Percentiles rank a stretch among this genome's conserved stretches.
Evolutionary conservation across 2,888 invertebrate species (phyloP).

Genomic region (Thereva unica): DNA sequence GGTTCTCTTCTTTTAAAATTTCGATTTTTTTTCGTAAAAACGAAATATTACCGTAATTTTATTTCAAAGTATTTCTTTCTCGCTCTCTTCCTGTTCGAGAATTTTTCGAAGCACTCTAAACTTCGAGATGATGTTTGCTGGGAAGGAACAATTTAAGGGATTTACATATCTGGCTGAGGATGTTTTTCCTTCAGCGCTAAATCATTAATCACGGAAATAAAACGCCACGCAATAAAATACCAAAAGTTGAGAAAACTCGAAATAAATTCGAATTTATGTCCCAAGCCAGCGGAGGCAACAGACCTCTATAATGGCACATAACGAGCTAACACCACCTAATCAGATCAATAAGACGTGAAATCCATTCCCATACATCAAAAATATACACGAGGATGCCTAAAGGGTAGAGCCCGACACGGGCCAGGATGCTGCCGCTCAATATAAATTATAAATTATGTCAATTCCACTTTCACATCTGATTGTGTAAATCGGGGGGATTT

Average conservation of each 20-base stretch:
- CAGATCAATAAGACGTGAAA: constrained; percentile 57
- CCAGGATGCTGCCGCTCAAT: constrained; percentile 21
- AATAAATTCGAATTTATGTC: constrained; percentile 32
- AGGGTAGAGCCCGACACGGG: constrained; percentile 22
- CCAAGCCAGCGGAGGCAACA: constrained; percentile 10
- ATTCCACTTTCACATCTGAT: constrained; percentile 45
- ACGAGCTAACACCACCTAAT: constrained; percentile 44
- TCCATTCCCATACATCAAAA: constrained; percentile 56
- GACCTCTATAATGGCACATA: constrained; percentile 30
- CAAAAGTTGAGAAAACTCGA: constrained; percentile 9
- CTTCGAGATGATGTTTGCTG: too few species aligned
- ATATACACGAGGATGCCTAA: constrained; percentile 14
- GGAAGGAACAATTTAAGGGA: too few species aligned
- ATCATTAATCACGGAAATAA: constrained; percentile 28
- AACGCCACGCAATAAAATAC: constrained; percentile 24
- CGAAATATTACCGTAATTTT: too few species aligned
- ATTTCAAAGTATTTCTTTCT: too few species aligned
- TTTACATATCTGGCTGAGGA: too few species aligned
- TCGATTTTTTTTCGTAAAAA: too few species aligned
- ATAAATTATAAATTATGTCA: constrained; percentile 45
- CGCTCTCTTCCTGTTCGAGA: too few species aligned
- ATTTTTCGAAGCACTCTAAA: too few species aligned
- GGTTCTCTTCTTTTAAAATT: too few species aligned
- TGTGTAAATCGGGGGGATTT: constrained; percentile 43
- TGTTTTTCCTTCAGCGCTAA: constrained; percentile 5